Percentiles rank a stretch among this genome's conserved stretches.
phyloP scores from a whole-genome alignment of 2,888 invertebrate species.

The Hartigia nigra region DNA sequence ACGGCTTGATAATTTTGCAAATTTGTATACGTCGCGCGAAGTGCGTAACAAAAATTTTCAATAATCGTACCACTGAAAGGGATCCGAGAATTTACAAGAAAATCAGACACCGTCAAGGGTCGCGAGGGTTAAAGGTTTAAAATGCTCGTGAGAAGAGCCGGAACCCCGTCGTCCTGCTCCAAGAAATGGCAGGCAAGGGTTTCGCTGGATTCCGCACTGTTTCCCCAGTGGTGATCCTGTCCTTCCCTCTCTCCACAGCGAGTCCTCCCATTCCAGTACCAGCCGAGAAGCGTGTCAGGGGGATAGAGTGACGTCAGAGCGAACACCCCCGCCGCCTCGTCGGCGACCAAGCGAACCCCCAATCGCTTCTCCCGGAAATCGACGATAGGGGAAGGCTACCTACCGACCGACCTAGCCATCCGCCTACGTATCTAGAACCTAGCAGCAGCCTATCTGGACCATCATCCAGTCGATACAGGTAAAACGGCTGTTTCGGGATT shows the following conservation, averaged over 20 bases:
- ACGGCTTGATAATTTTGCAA: too few species aligned
- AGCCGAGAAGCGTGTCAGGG: not conserved
- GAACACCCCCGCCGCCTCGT: not conserved
- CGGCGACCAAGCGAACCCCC: not conserved
- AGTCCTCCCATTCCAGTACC: not conserved
- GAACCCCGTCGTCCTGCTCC: not conserved
- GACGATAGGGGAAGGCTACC: not conserved
- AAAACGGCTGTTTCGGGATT: not conserved
- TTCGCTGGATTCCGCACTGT: not conserved
- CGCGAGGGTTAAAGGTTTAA: not conserved
- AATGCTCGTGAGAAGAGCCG: not conserved
- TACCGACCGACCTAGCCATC: not conserved
- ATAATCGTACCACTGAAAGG: not conserved
- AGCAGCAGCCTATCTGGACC: not conserved
- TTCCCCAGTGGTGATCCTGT: not conserved
- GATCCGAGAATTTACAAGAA: not conserved
- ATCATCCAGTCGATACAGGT: constrained; percentile 10
- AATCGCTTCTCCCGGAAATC: constrained; percentile 8
- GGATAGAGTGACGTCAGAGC: constrained; percentile 9
- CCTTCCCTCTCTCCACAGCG: not conserved
- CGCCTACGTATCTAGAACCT: not conserved
- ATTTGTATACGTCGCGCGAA: too few species aligned
- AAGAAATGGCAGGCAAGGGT: not conserved
- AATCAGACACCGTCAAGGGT: not conserved
- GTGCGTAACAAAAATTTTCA: too few species aligned